Base-by-base conservation (phyloP, 2,113 vertebrate genomes). In the Pipa parva region DNA sequence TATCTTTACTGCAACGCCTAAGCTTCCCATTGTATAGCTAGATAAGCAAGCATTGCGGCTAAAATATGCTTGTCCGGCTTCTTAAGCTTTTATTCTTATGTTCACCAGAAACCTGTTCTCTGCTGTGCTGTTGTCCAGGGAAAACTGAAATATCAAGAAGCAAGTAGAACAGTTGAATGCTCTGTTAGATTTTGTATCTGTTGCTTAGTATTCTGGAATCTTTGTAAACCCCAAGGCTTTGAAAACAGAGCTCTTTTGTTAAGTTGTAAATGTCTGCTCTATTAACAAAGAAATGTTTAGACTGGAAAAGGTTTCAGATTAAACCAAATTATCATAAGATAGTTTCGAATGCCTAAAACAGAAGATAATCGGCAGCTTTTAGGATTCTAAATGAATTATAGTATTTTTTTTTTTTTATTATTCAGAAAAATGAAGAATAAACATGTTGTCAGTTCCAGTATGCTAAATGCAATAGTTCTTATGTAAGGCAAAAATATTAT, bases 31-130 rank as follows among this genome's bases (percentile, higher is more conserved):
- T n/a, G n/a, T n/a, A n/a, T n/a, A n/a, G n/a, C n/a, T n/a, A n/a
- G n/a, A n/a, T n/a, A n/a, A n/a, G n/a, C n/a, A n/a, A n/a, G n/a
- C n/a, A n/a, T n/a, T n/a, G n/a, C n/a, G n/a, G n/a, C n/a, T n/a
- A n/a, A n/a, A n/a, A n/a, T n/a, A n/a, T n/a, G n/a, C n/a, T n/a
- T n/a, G n/a, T n/a, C n/a, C n/a, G n/a, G 29, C 29, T 31, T 6
- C 5, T 31, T 31, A 31, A 31, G 68, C 13, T 27, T 58, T 67
- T 78, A 60, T 3, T 15, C 26, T 26, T 24, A 0, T 2, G 5
- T 81, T 76, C 78, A 54, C 79, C 74, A 81, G 75, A 76, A 73
- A 76, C 78, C 71, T 80, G 74, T 69, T 73, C 52, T 72, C 33
- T 71, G 18, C 54, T 56, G 58, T 71, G 21, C 55, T 77, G 37